phyloP scores from a whole-genome alignment of 2,888 invertebrate genomes.

The Ormyrus thymus region DNA sequence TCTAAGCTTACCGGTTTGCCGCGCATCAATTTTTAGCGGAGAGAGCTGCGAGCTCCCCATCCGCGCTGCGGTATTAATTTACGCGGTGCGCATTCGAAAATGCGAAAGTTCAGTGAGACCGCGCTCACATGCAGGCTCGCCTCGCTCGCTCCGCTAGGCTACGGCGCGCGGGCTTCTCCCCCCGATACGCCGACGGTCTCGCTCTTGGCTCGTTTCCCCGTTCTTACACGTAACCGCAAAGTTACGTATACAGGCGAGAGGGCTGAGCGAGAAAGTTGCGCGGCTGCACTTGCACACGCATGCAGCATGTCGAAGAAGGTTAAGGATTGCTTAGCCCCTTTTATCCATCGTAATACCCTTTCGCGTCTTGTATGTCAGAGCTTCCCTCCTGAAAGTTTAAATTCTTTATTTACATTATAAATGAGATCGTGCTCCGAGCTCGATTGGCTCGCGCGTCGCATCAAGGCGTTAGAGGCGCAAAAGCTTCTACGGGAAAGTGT shows the following conservation, averaged over 20 bases:
- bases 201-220: too few relatives aligned
- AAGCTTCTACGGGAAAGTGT: background rate
- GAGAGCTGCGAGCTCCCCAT: too few relatives aligned
- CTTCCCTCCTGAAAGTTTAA: slow-evolving; percentile 59
- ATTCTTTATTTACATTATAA: slow-evolving; percentile 63
- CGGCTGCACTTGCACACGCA: slow-evolving; percentile 16
- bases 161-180: too few relatives aligned
- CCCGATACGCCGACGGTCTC: too few relatives aligned
- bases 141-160: too few relatives aligned
- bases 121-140: too few relatives aligned
- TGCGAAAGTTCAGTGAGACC: too few relatives aligned
- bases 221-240: too few relatives aligned
- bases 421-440: slow-evolving; percentile 56
- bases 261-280: slow-evolving; percentile 14
- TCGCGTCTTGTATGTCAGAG: slow-evolving; percentile 58
- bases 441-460: slow-evolving; percentile 32
- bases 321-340: slow-evolving; percentile 51
- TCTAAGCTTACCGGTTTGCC: too few relatives aligned
- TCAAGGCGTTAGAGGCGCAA: background rate
- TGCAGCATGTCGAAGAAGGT: slow-evolving; percentile 23
- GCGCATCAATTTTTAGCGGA: too few relatives aligned
- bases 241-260: background rate
- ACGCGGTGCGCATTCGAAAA: too few relatives aligned
- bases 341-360: slow-evolving; percentile 62
- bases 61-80: too few relatives aligned